Conservation (phyloP, 2,797 vertebrate genomes). For the Lacerta bilineata region DNA sequence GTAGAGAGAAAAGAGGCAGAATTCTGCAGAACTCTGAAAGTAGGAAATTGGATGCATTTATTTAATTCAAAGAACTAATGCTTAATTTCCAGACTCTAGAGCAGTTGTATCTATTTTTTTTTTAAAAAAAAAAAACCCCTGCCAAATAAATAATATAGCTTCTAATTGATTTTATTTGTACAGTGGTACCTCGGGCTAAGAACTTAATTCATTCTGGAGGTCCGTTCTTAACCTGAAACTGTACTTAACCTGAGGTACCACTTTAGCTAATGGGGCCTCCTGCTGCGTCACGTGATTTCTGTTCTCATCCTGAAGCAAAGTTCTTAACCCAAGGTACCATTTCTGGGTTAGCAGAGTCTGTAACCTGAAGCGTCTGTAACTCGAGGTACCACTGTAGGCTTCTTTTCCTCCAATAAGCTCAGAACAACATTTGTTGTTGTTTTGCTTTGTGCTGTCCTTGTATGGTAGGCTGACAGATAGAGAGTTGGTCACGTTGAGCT, state of each 20-base stretch:
- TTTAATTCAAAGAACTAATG: conserved; percentile 44
- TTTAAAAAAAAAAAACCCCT: background rate
- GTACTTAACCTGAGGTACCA: too few relatives aligned
- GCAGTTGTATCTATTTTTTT: conserved; percentile 6
- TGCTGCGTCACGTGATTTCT: too few relatives aligned
- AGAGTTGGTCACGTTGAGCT: background rate
- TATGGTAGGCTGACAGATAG: background rate
- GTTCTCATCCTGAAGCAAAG: too few relatives aligned
- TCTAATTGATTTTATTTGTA: background rate
- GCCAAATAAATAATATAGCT: background rate
- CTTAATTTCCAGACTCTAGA: background rate
- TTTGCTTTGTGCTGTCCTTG: background rate
- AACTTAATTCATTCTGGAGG: too few relatives aligned
- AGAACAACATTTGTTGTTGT: background rate
- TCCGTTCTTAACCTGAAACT: too few relatives aligned
- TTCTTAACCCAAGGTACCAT: too few relatives aligned
- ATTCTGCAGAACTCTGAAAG: conserved; percentile 3
- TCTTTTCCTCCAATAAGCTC: background rate
- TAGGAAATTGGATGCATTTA: conserved; percentile 7
- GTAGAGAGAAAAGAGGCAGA: background rate
- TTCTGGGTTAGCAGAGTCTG: too few relatives aligned
- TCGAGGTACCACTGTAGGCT: background rate
- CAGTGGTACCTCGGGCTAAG: too few relatives aligned
- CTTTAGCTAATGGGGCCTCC: too few relatives aligned
- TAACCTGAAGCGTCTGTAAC: too few relatives aligned